These are phyloP conservation scores for Urosaurus nigricauda DNA, from an alignment of 2,797 vertebrate genomes.

Conservation along the genomic window DNA sequence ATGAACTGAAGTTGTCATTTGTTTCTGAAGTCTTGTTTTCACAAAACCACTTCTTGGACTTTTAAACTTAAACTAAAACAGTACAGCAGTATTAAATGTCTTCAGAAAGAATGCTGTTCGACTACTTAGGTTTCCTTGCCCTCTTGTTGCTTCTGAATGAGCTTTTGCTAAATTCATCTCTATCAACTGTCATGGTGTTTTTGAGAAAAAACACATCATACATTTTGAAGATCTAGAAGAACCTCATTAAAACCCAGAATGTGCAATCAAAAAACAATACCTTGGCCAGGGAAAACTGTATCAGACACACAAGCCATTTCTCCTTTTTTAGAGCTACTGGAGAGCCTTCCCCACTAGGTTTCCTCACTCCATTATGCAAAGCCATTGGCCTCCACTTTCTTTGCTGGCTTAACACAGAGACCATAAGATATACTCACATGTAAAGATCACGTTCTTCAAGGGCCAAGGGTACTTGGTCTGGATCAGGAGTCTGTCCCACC, in stretches of 20 bases:
- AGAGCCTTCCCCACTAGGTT: neutral
- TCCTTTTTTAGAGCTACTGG: neutral
- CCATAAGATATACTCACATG: constrained; percentile 84
- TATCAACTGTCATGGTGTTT: neutral
- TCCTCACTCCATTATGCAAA: neutral
- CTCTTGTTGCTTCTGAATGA: neutral
- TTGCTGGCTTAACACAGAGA: neutral
- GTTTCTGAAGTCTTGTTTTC: neutral
- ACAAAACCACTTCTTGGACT: neutral
- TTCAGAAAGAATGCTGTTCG: neutral
- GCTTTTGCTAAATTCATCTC: neutral
- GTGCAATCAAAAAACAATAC: neutral
- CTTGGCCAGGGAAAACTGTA: neutral
- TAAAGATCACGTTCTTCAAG: constrained; percentile 89
- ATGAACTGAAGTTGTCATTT: neutral
- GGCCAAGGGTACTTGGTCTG: constrained; percentile 83
- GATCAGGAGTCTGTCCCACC: constrained; percentile 82
- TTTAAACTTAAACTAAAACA: neutral
- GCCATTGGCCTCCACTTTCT: neutral
- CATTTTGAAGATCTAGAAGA: neutral
- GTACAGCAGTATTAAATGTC: neutral
- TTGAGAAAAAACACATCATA: neutral
- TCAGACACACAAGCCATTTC: neutral
- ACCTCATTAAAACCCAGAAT: neutral
- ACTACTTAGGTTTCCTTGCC: neutral